Base-by-base conservation (phyloP, 1,140 invertebrate genomes). In the Nymphalis io region DNA sequence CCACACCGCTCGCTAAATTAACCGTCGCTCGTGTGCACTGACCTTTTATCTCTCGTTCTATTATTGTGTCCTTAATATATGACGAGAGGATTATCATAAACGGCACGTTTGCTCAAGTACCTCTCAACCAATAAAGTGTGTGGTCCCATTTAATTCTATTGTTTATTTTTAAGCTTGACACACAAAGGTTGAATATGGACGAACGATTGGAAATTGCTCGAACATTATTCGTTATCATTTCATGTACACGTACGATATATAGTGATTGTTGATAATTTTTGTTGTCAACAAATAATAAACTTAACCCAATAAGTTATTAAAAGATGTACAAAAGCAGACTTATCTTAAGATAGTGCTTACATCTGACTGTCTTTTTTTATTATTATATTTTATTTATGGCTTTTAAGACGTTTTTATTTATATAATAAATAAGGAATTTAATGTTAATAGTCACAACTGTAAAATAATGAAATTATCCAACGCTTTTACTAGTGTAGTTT, bases 21-120 rank as follows among this genome's bases (percentile, higher is more conserved):
- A 53, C 60, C 58, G 66, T 20, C 58, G 38, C 33, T 39, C 66
- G 66, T 68, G 66, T 68, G 57, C 42, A 53, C 42, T 60, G 59
- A 68, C 66, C 66, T 68, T 65, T 67, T 60, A 44, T 63, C 61
- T 39, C 46, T 57, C 3, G 44, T 46, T 68, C 40, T 72, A 51
- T 64, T 67, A 70, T 73, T 70, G 60, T 70, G 60, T 46, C 39
- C 57, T 70, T 62, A 70, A 76, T 73, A 76, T 73, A 62, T 68
- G 74, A 66, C 74, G 69, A 68, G 71, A 73, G 69, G 72, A 76
- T 76, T 74, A 76, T 74, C 75, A 72, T 65, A 58, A 72, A 69
- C 51, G 64, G 64, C 68, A 65, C 51, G 72, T 71, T 73, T 46
- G 67, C 67, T 62, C 65, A 62, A 70, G 74, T 68, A 72, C 55